Percentiles rank a stretch among this genome's conserved stretches.
These are phyloP conservation scores for Drosophila ustulata DNA, from an alignment of 2,888 invertebrate species.

Conservation along the genomic window DNA sequence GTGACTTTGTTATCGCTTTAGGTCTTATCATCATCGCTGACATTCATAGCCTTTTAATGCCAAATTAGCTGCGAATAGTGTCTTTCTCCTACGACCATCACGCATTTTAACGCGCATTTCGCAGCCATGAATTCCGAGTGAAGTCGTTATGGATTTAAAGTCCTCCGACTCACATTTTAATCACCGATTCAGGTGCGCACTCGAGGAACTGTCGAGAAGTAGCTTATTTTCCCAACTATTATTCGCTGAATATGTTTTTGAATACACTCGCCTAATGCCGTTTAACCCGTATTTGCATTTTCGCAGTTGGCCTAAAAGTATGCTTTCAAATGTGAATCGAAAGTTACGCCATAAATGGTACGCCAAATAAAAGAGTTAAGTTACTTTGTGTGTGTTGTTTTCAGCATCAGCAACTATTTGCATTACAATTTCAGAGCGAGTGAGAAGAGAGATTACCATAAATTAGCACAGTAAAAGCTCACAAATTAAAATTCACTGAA, in stretches of 20 bases:
- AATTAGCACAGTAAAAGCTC: background rate
- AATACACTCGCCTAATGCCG: too few species aligned
- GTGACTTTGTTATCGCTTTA: conserved; percentile 53
- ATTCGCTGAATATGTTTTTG: background rate
- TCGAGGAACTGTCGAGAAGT: background rate
- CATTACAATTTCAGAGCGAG: background rate
- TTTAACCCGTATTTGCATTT: conserved; percentile 3
- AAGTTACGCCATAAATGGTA: background rate
- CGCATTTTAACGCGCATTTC: conserved; percentile 38
- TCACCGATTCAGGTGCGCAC: conserved; percentile 4
- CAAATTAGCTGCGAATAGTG: conserved; percentile 66
- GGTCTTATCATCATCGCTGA: conserved; percentile 36
- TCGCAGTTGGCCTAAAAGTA: conserved; percentile 15
- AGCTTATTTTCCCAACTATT: background rate
- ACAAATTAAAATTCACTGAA: too few species aligned
- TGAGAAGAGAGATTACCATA: background rate
- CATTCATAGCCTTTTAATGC: conserved; percentile 66
- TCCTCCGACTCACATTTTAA: conserved; percentile 1
- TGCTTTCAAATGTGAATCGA: conserved; percentile 1
- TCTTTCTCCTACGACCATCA: conserved; percentile 48
- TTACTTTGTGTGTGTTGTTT: background rate
- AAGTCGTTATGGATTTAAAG: conserved; percentile 35
- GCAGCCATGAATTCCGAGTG: conserved; percentile 25
- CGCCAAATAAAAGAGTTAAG: background rate
- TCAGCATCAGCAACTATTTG: background rate